phyloP scores from a whole-genome alignment of 1,140 invertebrate genomes.

The Asobara japonica region DNA sequence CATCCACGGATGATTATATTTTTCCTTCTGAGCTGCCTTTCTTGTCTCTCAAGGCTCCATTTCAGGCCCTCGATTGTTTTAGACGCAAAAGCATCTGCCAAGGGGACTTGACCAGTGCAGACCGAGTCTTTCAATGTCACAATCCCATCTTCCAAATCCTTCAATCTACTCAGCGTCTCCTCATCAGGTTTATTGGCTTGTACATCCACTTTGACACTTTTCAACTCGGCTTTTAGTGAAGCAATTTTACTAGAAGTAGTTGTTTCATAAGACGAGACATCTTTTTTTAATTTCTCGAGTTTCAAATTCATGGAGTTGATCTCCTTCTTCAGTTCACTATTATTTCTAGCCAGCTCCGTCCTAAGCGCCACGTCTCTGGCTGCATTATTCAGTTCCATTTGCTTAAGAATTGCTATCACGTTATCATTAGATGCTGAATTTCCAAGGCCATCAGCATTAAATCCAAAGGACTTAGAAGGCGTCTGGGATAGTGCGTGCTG shows the following conservation, averaged over 20 bases:
- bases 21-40: neutral
- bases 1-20: neutral
- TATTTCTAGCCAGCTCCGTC: too few species aligned
- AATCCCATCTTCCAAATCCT: neutral
- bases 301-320: too few species aligned
- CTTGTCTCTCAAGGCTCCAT: neutral
- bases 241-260: neutral
- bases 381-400: too few species aligned
- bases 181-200: neutral
- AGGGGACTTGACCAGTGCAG: neutral
- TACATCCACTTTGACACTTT: neutral
- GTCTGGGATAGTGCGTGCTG: too few species aligned
- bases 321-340: too few species aligned
- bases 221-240: neutral
- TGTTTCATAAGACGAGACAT: neutral
- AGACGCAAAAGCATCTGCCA: neutral
- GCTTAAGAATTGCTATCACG: too few species aligned
- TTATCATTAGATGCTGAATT: too few species aligned
- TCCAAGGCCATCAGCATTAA: too few species aligned
- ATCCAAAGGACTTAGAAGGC: too few species aligned
- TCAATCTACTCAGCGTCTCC: neutral
- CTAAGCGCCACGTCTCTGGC: too few species aligned
- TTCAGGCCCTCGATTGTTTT: neutral
- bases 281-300: too few species aligned
- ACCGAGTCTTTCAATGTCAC: neutral